Conservation (phyloP, 2,888 invertebrate species). For the Philereme vetulata region DNA sequence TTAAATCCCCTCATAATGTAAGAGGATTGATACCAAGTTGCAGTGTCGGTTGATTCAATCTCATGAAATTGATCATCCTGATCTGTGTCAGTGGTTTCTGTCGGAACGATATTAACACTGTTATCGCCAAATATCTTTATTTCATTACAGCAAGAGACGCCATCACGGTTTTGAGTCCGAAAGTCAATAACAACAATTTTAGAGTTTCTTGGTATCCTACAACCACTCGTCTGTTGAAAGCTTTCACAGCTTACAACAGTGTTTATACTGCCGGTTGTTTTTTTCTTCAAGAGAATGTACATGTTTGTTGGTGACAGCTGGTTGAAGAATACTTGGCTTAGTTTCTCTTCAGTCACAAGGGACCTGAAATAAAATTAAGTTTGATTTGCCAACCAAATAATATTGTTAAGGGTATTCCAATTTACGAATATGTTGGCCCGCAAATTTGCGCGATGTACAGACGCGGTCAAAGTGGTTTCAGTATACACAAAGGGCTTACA, state of each 20-base stretch:
- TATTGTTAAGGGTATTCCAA: too few relatives aligned
- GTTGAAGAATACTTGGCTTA: constrained; percentile 69
- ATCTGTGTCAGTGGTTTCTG: constrained; percentile 40
- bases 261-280: constrained; percentile 45
- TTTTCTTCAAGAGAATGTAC: constrained; percentile 77
- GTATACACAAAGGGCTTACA: too few relatives aligned
- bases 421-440: too few relatives aligned
- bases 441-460: too few relatives aligned
- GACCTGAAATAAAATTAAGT: constrained; percentile 57
- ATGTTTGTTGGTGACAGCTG: constrained; percentile 74
- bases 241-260: constrained; percentile 59
- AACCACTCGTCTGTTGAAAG: constrained; percentile 65
- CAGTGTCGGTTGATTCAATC: constrained; percentile 63
- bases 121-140: constrained; percentile 72
- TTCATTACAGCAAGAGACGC: constrained; percentile 67
- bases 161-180: constrained; percentile 49
- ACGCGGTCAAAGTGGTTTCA: too few relatives aligned
- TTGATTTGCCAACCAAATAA: background rate
- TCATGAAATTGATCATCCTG: constrained; percentile 53
- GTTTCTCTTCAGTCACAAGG: constrained; percentile 72
- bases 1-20: constrained; percentile 84
- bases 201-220: constrained; percentile 64
- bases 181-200: constrained; percentile 70
- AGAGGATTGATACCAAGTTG: constrained; percentile 81
- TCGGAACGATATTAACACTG: constrained; percentile 45